Percentiles rank a stretch among this genome's conserved stretches.
phyloP scores from a whole-genome alignment of 2,888 invertebrate genomes.

The Anodontia alba region DNA sequence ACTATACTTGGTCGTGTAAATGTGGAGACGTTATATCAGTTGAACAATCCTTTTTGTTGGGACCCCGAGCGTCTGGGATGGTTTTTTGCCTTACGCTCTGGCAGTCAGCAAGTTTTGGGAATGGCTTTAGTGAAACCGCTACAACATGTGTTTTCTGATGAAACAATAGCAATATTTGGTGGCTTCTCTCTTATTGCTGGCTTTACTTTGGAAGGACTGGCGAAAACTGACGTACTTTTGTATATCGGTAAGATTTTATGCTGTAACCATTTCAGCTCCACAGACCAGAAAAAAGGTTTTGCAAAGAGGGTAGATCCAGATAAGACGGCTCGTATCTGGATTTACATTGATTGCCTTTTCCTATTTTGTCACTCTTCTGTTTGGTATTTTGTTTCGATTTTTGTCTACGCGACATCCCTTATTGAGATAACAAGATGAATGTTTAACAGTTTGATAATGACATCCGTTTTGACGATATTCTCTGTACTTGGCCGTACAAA shows the following conservation, averaged over 20 bases:
- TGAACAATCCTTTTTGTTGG: conserved; percentile 68
- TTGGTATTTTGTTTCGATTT: neutral
- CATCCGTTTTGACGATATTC: too few species aligned
- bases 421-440: neutral
- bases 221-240: conserved; percentile 30
- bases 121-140: conserved; percentile 56
- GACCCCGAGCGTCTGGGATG: conserved; percentile 55
- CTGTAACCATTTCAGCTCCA: neutral
- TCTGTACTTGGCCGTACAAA: too few species aligned
- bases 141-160: conserved; percentile 56
- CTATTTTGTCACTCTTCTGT: neutral
- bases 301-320: too few species aligned
- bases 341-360: neutral
- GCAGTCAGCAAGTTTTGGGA: conserved; percentile 39
- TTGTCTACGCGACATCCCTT: too few species aligned
- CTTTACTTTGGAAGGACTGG: conserved; percentile 54
- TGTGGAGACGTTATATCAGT: conserved; percentile 60
- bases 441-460: too few species aligned
- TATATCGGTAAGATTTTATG: conserved; percentile 40
- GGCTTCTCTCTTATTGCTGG: conserved; percentile 40
- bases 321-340: too few species aligned
- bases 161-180: conserved; percentile 58
- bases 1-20: conserved; percentile 45
- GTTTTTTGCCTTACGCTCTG: conserved; percentile 41
- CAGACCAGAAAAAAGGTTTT: too few species aligned